Percentiles rank a stretch among this genome's conserved stretches.
These are phyloP conservation scores for Nesogale talazaci DNA, from an alignment of 2,113 vertebrate genomes.

Conservation along the genomic window DNA sequence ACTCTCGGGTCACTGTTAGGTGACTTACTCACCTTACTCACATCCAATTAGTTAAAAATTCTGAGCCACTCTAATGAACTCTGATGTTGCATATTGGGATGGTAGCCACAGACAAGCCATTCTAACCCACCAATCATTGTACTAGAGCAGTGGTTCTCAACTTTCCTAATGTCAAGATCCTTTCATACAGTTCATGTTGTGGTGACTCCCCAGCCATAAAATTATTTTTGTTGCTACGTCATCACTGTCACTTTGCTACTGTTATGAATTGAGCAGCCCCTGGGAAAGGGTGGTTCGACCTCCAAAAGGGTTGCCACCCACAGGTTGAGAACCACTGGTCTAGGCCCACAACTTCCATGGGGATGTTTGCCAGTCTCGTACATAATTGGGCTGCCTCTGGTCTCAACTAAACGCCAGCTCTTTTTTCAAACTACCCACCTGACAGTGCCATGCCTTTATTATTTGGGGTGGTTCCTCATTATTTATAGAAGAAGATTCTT, in stretches of 20 bases:
- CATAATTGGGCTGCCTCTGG: not conserved
- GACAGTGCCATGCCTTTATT: constrained; percentile 38
- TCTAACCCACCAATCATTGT: too few relatives aligned
- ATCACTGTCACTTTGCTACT: too few relatives aligned
- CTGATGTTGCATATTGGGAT: too few relatives aligned
- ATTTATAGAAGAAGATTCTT: constrained; percentile 23
- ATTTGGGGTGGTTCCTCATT: constrained; percentile 21
- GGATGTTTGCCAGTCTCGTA: constrained; percentile 14
- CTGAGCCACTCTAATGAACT: not conserved
- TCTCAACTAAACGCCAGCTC: not conserved
- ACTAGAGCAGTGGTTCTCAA: too few relatives aligned
- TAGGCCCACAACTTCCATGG: not conserved
- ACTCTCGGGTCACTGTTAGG: not conserved
- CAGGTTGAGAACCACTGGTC: too few relatives aligned
- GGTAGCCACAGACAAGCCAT: too few relatives aligned
- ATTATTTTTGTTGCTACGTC: too few relatives aligned
- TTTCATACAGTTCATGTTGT: too few relatives aligned
- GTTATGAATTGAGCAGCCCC: too few relatives aligned
- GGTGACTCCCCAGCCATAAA: too few relatives aligned
- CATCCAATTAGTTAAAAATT: not conserved
- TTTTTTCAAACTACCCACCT: not conserved
- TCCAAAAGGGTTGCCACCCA: not conserved
- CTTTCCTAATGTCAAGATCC: too few relatives aligned
- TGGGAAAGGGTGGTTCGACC: too few relatives aligned
- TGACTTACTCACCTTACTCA: constrained; percentile 22